Conservation (phyloP, 1,140 invertebrate genomes). For the Brachionus manjavacas region DNA sequence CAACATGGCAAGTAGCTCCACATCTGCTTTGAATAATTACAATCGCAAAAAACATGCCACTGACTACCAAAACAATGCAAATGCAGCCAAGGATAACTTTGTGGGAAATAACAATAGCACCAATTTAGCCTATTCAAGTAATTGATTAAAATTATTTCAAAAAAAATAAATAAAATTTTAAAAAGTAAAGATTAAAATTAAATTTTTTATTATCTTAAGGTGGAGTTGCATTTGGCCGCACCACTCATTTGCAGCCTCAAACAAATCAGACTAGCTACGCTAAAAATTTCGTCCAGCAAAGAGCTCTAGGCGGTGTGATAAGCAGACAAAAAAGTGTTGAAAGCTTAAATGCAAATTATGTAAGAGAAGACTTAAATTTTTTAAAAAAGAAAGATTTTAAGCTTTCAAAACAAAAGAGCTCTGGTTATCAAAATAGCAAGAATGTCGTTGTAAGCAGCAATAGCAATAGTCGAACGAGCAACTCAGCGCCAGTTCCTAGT, state of each 20-base stretch:
- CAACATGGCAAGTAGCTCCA: not conserved
- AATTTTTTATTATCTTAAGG: not conserved
- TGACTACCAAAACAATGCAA: slow-evolving; percentile 29
- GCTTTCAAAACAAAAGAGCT: slow-evolving; percentile 44
- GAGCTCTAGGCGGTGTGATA: slow-evolving; percentile 42
- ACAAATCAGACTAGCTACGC: slow-evolving; percentile 38
- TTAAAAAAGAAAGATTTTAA: slow-evolving; percentile 46
- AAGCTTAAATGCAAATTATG: slow-evolving; percentile 45
- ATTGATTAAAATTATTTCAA: not conserved
- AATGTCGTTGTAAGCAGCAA: not conserved
- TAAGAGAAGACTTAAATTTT: not conserved
- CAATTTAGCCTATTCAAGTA: slow-evolving; percentile 2
- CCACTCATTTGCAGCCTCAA: slow-evolving; percentile 46
- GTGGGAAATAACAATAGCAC: slow-evolving; percentile 1
- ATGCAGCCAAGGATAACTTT: not conserved
- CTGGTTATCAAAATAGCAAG: slow-evolving; percentile 44
- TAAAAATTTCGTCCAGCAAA: slow-evolving; percentile 44
- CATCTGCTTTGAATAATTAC: slow-evolving; percentile 21
- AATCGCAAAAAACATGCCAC: slow-evolving; percentile 41
- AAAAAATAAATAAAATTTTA: too few relatives aligned
- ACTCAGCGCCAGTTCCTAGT: slow-evolving; percentile 39
- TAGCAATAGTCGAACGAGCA: slow-evolving; percentile 7
- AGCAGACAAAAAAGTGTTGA: slow-evolving; percentile 48
- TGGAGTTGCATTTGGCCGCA: slow-evolving; percentile 52
- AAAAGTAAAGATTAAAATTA: not conserved